Conservation (phyloP, 2,888 invertebrate species). For the Mythimna pallens region DNA sequence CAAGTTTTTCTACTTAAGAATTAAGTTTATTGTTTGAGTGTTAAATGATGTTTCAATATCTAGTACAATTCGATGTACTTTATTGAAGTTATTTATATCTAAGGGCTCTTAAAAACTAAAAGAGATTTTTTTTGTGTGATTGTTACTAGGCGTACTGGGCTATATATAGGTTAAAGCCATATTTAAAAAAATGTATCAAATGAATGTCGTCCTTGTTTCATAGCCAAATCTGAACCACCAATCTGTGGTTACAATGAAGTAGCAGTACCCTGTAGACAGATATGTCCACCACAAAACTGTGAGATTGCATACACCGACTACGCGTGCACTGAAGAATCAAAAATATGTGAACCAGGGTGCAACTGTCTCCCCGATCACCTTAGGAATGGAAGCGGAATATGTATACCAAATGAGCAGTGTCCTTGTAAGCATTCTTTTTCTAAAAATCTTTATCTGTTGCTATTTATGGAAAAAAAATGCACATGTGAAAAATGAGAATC, state of each 20-base stretch:
- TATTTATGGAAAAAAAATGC: too few relatives aligned
- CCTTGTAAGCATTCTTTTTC: constrained; percentile 54
- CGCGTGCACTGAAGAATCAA: constrained; percentile 46
- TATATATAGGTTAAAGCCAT: too few relatives aligned
- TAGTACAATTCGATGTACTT: background rate
- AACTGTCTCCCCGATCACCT: constrained; percentile 69
- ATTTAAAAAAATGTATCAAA: too few relatives aligned
- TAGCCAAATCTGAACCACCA: constrained; percentile 12
- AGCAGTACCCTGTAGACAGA: constrained; percentile 62
- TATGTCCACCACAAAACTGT: constrained; percentile 73
- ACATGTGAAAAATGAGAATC: too few relatives aligned
- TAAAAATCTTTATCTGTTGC: too few relatives aligned
- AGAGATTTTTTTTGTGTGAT: too few relatives aligned
- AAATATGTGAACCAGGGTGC: constrained; percentile 70
- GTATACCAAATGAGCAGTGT: constrained; percentile 70
- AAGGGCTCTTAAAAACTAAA: background rate
- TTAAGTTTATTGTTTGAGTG: constrained; percentile 13
- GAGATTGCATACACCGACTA: constrained; percentile 69
- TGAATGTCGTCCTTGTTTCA: background rate
- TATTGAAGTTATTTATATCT: background rate
- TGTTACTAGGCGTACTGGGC: background rate
- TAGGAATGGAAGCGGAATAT: constrained; percentile 67
- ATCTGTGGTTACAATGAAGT: constrained; percentile 70
- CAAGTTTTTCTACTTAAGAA: background rate
- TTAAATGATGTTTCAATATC: constrained; percentile 8